These are phyloP conservation scores for Enteromius anoplus DNA, from an alignment of 2,797 vertebrate genomes.

Conservation along the genomic window DNA sequence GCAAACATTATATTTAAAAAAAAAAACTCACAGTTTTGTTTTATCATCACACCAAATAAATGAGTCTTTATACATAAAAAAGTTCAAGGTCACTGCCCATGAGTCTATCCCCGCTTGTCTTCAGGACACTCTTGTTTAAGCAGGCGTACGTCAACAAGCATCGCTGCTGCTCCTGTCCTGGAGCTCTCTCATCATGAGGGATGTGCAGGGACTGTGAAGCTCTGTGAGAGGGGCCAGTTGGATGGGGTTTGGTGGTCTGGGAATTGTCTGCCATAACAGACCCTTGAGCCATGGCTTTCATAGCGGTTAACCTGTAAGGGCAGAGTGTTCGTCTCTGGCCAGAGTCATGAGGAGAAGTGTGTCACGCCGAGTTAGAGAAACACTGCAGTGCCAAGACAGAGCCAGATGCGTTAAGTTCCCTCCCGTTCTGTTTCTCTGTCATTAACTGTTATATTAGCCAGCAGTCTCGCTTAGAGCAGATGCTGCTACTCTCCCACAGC, in stretches of 20 bases:
- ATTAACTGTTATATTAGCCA: constrained; percentile 22
- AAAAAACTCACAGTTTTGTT: neutral
- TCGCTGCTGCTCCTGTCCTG: constrained; percentile 2
- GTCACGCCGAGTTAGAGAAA: constrained; percentile 31
- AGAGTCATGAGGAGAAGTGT: constrained; percentile 17
- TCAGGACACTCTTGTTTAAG: constrained; percentile 34
- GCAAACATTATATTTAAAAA: no score
- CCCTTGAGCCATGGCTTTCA: constrained; percentile 20
- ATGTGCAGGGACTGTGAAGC: neutral
- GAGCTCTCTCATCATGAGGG: constrained; percentile 14
- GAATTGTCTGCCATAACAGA: constrained; percentile 3
- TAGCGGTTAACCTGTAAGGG: constrained; percentile 36
- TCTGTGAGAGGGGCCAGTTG: constrained; percentile 16
- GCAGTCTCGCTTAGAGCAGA: constrained; percentile 39
- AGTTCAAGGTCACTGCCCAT: neutral
- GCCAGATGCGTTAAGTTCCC: constrained; percentile 7
- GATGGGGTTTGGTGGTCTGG: neutral
- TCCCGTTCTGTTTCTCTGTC: constrained; percentile 53
- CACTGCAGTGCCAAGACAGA: constrained; percentile 21
- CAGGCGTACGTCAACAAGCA: constrained; percentile 19
- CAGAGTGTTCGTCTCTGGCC: constrained; percentile 1
- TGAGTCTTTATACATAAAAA: neutral
- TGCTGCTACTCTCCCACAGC: constrained; percentile 19
- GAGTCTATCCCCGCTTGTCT: constrained; percentile 4
- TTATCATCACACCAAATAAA: neutral